Conservation (phyloP, 2,797 vertebrate genomes). For the Sebastes hopkinsi region DNA sequence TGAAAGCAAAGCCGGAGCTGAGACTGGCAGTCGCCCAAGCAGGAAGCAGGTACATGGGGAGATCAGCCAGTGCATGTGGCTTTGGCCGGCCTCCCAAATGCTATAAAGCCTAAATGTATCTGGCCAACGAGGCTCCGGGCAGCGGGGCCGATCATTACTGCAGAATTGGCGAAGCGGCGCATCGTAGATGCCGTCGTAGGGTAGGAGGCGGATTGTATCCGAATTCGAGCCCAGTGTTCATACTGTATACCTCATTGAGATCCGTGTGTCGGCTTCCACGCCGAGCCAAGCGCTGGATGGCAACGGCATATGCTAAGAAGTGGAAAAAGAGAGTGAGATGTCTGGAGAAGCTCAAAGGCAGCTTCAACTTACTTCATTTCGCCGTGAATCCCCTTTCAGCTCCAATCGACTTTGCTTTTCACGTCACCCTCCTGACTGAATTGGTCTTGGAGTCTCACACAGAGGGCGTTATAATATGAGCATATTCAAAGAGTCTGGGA, state of each 20-base stretch:
- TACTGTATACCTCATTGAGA: conserved; percentile 54
- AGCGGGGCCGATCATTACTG: conserved; percentile 30
- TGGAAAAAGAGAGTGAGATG: not conserved
- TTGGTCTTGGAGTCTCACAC: not conserved
- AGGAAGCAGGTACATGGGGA: conserved; percentile 41
- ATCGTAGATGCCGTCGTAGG: not conserved
- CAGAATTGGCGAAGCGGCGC: conserved; percentile 13
- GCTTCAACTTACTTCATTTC: conserved; percentile 9
- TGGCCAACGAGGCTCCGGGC: conserved; percentile 12
- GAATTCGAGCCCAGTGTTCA: conserved; percentile 31
- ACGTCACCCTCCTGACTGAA: not conserved
- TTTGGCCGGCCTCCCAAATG: conserved; percentile 27
- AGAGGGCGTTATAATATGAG: not conserved
- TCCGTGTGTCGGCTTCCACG: not conserved
- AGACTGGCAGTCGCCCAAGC: conserved; percentile 46
- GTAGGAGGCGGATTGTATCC: conserved; percentile 16
- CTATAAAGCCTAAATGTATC: conserved; percentile 39
- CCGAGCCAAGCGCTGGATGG: not conserved
- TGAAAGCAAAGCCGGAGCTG: conserved; percentile 15
- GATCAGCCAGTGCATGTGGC: conserved; percentile 21
- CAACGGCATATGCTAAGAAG: not conserved
- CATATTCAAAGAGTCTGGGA: not conserved
- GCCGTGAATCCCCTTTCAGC: conserved; percentile 11
- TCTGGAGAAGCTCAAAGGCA: conserved; percentile 14
- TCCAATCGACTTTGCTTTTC: conserved; percentile 23